Evolutionary conservation across 2,888 invertebrate genomes (phyloP).

Genomic region (Tinea trinotella): DNA sequence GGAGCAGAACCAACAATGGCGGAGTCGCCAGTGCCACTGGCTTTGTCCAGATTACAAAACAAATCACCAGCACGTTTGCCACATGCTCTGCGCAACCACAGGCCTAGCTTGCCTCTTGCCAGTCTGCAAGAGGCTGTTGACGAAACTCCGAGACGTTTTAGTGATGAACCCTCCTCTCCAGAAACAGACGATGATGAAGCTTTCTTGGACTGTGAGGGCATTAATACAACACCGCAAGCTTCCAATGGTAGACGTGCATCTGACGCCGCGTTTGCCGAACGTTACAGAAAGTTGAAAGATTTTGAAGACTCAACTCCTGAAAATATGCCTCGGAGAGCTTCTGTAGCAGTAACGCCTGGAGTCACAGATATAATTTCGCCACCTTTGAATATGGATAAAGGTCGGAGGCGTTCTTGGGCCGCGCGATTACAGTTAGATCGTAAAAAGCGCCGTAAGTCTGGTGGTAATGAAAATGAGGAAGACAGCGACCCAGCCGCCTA

Average conservation of each 20-base stretch:
- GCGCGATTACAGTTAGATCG: conserved; percentile 66
- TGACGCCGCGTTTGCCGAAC: conserved; percentile 59
- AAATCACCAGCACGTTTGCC: conserved; percentile 45
- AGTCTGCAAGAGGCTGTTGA: conserved; percentile 60
- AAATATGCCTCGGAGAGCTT: conserved; percentile 58
- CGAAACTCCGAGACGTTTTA: conserved; percentile 55
- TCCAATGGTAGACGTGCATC: conserved; percentile 61
- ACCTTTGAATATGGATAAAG: conserved; percentile 47
- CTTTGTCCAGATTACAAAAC: conserved; percentile 45
- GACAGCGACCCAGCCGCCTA: conserved; percentile 57
- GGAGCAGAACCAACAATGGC: conserved; percentile 55
- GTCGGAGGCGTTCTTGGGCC: conserved; percentile 77
- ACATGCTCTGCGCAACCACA: conserved; percentile 47
- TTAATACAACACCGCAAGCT: conserved; percentile 33
- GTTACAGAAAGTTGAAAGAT: conserved; percentile 58
- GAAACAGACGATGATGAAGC: conserved; percentile 53
- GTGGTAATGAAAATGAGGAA: conserved; percentile 56
- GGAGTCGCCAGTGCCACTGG: conserved; percentile 64
- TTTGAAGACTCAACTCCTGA: conserved; percentile 51
- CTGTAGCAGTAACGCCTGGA: conserved; percentile 49
- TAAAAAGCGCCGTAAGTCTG: conserved; percentile 70
- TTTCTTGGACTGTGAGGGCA: conserved; percentile 42
- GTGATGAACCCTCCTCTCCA: conserved; percentile 43
- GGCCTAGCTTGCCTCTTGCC: conserved; percentile 59
- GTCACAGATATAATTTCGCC: conserved; percentile 44